These are phyloP conservation scores for Odontocolon sp. DNA, from an alignment of 2,888 invertebrate species.

Conservation along the genomic window DNA sequence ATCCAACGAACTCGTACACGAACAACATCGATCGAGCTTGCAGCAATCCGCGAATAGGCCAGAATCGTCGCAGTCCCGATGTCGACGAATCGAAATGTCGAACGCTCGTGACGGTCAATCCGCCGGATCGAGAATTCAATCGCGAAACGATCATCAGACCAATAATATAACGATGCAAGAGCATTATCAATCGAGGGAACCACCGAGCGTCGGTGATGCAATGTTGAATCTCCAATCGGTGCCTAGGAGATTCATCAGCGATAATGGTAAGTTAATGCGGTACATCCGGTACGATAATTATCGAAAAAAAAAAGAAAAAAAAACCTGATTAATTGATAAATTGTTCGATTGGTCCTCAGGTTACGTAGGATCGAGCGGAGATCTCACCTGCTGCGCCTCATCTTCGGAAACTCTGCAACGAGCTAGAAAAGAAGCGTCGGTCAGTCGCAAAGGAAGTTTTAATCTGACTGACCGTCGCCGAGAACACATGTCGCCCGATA, in stretches of 20 bases:
- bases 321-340: background rate
- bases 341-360: constrained; percentile 55
- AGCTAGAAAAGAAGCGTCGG: constrained; percentile 68
- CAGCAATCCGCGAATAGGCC: constrained; percentile 9
- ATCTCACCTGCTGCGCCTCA: constrained; percentile 68
- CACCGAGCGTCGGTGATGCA: constrained; percentile 58
- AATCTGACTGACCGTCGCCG: constrained; percentile 70
- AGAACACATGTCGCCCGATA: constrained; percentile 75
- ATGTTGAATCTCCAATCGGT: constrained; percentile 59
- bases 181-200: constrained; percentile 60
- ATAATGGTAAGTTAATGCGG: constrained; percentile 66
- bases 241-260: constrained; percentile 67
- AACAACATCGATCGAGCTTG: constrained; percentile 25
- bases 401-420: constrained; percentile 72
- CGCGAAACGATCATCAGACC: constrained; percentile 36
- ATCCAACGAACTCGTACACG: constrained; percentile 45
- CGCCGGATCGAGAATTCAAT: constrained; percentile 12
- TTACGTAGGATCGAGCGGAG: constrained; percentile 73
- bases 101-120: background rate
- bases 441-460: constrained; percentile 76
- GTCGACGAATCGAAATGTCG: constrained; percentile 8
- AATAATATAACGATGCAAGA: constrained; percentile 47
- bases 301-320: background rate
- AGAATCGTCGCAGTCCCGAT: constrained; percentile 30
- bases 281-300: constrained; percentile 5